A percentile compares a stretch with the other conserved stretches of the same genome.
phyloP scores from a whole-genome alignment of 1,140 invertebrate species.

The Hormaphis cornu region DNA sequence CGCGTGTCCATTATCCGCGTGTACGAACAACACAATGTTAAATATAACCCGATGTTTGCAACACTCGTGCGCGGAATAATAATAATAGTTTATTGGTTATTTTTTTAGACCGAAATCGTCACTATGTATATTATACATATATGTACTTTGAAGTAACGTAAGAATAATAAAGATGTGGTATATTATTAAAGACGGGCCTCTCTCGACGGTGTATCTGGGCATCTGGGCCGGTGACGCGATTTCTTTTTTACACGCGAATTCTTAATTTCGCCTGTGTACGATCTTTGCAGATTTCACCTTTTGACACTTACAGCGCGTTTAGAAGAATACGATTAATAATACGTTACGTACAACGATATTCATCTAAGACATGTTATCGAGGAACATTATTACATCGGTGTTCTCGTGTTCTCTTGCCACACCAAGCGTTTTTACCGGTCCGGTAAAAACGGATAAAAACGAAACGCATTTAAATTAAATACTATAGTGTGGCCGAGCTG shows the following conservation, averaged over 20 bases:
- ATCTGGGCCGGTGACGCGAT: neutral
- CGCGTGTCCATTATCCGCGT: neutral
- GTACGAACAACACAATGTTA: neutral
- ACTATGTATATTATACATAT: too few relatives aligned
- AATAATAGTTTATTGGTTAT: slow-evolving; percentile 2
- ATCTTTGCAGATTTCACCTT: too few relatives aligned
- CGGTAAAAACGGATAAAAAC: too few relatives aligned
- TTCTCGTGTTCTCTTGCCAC: too few relatives aligned
- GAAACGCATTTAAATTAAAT: too few relatives aligned
- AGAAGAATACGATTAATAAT: too few relatives aligned
- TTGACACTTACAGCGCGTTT: too few relatives aligned
- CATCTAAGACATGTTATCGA: too few relatives aligned
- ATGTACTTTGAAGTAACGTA: neutral
- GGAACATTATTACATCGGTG: too few relatives aligned
- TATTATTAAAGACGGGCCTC: neutral
- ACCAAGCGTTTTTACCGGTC: too few relatives aligned
- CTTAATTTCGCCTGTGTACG: neutral
- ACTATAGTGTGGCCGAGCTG: too few relatives aligned
- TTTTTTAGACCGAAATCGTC: neutral
- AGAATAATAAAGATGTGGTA: neutral
- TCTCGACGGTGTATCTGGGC: neutral
- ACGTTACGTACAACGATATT: too few relatives aligned
- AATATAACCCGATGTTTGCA: neutral
- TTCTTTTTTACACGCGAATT: neutral
- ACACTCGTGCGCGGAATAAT: neutral